phyloP scores from a whole-genome alignment of 2,797 vertebrate genomes.

The Argya squamiceps region DNA sequence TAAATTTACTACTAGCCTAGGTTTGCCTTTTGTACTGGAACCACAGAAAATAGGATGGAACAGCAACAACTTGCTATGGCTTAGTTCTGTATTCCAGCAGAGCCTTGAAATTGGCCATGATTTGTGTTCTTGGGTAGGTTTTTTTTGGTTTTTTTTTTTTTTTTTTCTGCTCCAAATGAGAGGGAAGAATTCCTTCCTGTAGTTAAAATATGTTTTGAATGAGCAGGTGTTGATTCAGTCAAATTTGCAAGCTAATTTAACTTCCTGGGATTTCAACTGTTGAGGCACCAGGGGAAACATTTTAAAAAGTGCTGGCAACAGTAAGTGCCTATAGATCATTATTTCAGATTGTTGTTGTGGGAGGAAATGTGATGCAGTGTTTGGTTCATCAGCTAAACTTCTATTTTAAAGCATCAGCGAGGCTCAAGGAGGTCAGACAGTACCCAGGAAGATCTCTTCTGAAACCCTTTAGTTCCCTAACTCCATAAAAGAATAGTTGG shows the following conservation, averaged over 20 bases:
- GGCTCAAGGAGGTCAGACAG: neutral
- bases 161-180: neutral
- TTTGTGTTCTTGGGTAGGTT: neutral
- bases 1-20: neutral
- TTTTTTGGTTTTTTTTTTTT: neutral
- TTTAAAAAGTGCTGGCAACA: constrained; percentile 6
- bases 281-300: neutral
- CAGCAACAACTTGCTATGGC: neutral
- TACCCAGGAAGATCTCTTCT: neutral
- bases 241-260: constrained; percentile 49
- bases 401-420: neutral
- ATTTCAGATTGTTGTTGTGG: constrained; percentile 11
- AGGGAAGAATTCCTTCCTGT: constrained; percentile 43
- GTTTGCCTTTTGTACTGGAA: neutral
- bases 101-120: constrained; percentile 12
- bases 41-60: neutral
- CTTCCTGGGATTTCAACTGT: constrained; percentile 47
- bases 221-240: constrained; percentile 43
- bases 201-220: constrained; percentile 31
- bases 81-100: constrained; percentile 7
- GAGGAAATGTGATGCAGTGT: neutral
- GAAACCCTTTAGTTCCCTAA: neutral
- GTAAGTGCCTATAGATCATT: neutral
- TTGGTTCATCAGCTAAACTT: neutral
- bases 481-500: neutral